Evolutionary conservation across 2,797 vertebrate genomes (phyloP).

Genomic region (Choloepus didactylus): DNA sequence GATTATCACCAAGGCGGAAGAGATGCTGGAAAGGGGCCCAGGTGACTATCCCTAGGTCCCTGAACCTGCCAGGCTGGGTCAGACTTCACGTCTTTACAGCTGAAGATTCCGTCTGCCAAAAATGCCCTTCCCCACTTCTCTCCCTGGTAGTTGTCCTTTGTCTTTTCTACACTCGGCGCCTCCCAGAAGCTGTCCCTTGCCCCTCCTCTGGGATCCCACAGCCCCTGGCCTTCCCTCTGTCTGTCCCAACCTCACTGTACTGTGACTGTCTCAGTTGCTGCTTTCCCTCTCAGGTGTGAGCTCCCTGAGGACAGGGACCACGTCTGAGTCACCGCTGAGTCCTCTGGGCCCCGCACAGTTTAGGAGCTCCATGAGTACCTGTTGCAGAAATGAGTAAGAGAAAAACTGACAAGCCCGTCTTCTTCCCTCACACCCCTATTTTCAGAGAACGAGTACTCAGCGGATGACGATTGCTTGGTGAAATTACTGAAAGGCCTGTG

Average conservation of each 20-base stretch:
- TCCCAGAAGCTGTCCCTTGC: conserved; percentile 41
- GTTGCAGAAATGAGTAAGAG: conserved; percentile 54
- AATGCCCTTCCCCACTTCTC: background rate
- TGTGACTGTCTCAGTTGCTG: background rate
- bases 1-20: conserved; percentile 94
- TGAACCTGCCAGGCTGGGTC: background rate
- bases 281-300: conserved; percentile 60
- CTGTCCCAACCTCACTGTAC: background rate
- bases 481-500: conserved; percentile 97
- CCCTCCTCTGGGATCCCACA: background rate
- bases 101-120: background rate
- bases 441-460: conserved; percentile 93
- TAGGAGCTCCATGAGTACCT: conserved; percentile 46
- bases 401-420: background rate
- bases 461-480: conserved; percentile 96
- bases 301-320: background rate
- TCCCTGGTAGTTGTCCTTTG: background rate
- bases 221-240: background rate
- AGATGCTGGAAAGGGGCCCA: conserved; percentile 90
- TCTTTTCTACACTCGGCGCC: conserved; percentile 5
- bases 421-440: conserved; percentile 54
- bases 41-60: conserved; percentile 88
- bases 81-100: conserved; percentile 30
- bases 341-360: conserved; percentile 24
- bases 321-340: background rate